These are phyloP conservation scores for Platysternon megacephalum DNA, from an alignment of 2,113 vertebrate species.

Conservation along the genomic window DNA sequence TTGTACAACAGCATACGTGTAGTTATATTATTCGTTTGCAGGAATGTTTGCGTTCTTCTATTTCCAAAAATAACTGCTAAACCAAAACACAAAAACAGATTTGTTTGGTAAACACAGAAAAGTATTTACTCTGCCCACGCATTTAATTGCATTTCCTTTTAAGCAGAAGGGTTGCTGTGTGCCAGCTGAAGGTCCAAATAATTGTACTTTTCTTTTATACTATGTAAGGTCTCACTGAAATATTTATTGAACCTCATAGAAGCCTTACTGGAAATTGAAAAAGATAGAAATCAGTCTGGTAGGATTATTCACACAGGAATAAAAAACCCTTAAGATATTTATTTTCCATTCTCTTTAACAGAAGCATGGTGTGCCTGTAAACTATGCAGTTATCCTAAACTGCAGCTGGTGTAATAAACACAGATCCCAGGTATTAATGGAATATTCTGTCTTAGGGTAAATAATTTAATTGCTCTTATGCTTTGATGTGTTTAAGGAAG, in stretches of 20 bases:
- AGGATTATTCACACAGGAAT: not conserved
- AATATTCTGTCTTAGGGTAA: not conserved
- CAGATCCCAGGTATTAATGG: not conserved
- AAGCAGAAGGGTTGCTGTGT: not conserved
- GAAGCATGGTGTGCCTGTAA: not conserved
- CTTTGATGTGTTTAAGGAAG: not conserved
- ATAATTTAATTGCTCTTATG: conserved; percentile 20
- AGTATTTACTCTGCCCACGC: not conserved
- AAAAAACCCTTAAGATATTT: not conserved
- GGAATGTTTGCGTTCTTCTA: not conserved
- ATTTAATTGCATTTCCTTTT: not conserved
- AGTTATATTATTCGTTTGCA: not conserved
- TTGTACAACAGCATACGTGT: not conserved
- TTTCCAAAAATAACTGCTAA: not conserved
- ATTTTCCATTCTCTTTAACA: not conserved
- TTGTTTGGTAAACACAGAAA: not conserved
- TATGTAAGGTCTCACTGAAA: not conserved
- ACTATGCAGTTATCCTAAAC: conserved; percentile 11
- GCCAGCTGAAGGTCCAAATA: not conserved
- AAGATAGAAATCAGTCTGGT: not conserved
- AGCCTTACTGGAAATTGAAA: not conserved
- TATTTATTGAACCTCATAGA: not conserved
- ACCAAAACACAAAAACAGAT: not conserved
- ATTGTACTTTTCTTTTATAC: not conserved
- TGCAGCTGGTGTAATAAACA: conserved; percentile 27